Evolutionary conservation across 2,797 vertebrate genomes (phyloP).

Genomic region (Melanotaenia boesemani): DNA sequence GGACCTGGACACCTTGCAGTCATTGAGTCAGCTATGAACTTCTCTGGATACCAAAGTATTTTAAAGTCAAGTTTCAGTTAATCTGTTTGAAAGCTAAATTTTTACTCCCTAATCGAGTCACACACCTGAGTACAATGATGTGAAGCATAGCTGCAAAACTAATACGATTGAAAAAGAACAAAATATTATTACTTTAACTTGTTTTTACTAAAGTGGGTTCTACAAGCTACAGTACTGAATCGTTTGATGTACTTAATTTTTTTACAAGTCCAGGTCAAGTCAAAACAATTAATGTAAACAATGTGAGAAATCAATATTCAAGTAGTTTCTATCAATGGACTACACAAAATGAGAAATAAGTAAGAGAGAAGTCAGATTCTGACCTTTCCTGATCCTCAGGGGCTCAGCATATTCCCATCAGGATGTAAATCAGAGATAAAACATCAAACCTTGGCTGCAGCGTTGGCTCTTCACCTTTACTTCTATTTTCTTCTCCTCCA

Average conservation of each 20-base stretch:
- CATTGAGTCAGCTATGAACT: too few relatives aligned
- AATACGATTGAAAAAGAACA: neutral
- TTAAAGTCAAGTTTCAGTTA: too few relatives aligned
- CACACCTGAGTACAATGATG: too few relatives aligned
- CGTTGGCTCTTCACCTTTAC: constrained; percentile 49
- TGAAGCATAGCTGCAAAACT: too few relatives aligned
- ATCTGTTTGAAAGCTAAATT: too few relatives aligned
- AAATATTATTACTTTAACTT: neutral
- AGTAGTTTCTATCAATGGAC: neutral
- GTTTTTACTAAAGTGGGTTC: neutral
- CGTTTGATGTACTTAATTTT: neutral
- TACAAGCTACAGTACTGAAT: neutral
- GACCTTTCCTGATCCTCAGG: neutral
- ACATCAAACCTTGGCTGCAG: constrained; percentile 46
- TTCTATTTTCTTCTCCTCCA: constrained; percentile 53
- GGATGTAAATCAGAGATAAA: constrained; percentile 19
- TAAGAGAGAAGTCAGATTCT: neutral
- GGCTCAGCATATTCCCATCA: neutral
- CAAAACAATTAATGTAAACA: neutral
- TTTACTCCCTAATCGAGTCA: too few relatives aligned
- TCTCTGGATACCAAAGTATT: too few relatives aligned
- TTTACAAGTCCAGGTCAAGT: too few relatives aligned
- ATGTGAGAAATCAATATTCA: neutral
- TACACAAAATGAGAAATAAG: neutral
- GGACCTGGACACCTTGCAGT: neutral